A percentile compares a stretch with the other conserved stretches of the same genome.
phyloP scores from a whole-genome alignment of 1,140 invertebrate genomes.

The Euborellia annulipes region DNA sequence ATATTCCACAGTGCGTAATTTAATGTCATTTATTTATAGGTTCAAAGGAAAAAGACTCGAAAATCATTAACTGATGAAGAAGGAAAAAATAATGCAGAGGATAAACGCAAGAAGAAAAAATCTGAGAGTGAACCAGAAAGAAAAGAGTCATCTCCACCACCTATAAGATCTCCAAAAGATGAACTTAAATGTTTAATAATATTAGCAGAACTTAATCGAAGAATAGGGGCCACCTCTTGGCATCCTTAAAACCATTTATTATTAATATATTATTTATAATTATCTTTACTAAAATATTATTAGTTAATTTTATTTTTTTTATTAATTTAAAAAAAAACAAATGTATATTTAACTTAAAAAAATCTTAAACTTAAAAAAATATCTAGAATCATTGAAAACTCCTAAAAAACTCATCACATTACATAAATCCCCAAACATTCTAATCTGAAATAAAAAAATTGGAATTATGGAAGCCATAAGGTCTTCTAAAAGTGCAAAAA shows the following conservation, averaged over 20 bases:
- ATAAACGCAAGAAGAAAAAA: constrained; percentile 26
- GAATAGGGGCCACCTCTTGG: constrained; percentile 50
- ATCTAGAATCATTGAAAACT: too few relatives aligned
- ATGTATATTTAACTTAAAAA: too few relatives aligned
- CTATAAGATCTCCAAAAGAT: constrained; percentile 34
- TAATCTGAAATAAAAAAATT: too few relatives aligned
- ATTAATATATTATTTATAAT: not conserved
- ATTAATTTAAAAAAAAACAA: too few relatives aligned
- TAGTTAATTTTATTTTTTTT: too few relatives aligned
- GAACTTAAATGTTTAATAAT: constrained; percentile 41
- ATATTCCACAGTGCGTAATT: constrained; percentile 8
- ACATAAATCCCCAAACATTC: too few relatives aligned
- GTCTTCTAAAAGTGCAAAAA: too few relatives aligned
- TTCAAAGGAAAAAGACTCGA: not conserved
- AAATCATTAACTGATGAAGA: constrained; percentile 3
- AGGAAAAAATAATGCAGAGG: constrained; percentile 32
- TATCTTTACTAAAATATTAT: too few relatives aligned
- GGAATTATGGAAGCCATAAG: too few relatives aligned
- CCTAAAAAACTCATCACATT: too few relatives aligned
- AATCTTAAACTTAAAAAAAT: too few relatives aligned
- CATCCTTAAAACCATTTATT: too few relatives aligned
- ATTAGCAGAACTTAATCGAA: constrained; percentile 53
- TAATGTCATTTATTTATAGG: constrained; percentile 4
- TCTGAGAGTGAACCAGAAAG: constrained; percentile 31
- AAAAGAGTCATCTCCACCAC: constrained; percentile 35